Evolutionary conservation across 2,113 vertebrate species (phyloP), one percentile per base, ranked within the genome.

Genomic region (Ascaphus truei): DNA sequence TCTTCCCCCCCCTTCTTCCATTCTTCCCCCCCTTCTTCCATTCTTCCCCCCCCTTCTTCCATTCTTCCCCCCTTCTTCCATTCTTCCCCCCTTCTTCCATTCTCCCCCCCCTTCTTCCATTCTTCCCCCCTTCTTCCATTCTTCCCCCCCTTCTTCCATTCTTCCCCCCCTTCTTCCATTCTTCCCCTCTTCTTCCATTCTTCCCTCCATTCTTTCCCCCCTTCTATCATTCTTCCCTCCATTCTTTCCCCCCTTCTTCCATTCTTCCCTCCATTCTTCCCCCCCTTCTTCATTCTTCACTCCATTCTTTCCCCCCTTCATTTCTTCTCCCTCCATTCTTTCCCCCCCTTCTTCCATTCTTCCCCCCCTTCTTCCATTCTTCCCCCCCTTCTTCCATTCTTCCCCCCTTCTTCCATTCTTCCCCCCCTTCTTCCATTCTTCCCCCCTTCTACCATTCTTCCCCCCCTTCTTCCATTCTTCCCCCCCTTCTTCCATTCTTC

Each of bases 301-400:
- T n/a, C n/a, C n/a, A n/a, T n/a, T n/a, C n/a, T n/a, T n/a, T n/a
- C n/a, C n/a, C n/a, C n/a, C n/a, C n/a, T n/a, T n/a, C n/a, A n/a
- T n/a, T n/a, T n/a, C n/a, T n/a, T n/a, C n/a, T n/a, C n/a, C n/a
- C n/a, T n/a, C n/a, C n/a, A n/a, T n/a, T n/a, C n/a, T n/a, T n/a
- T n/a, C n/a, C n/a, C n/a, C n/a, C 59, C 0, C 0, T 15, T 45
- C 0, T 0, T 23, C 25, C 7, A 16, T 1, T 0, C n/a, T n/a
- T n/a, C n/a, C n/a, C n/a, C n/a, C n/a, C n/a, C n/a, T n/a, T n/a
- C n/a, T n/a, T n/a, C n/a, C n/a, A n/a, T n/a, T n/a, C n/a, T n/a
- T n/a, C n/a, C n/a, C n/a, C n/a, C n/a, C n/a, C n/a, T n/a, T n/a
- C n/a, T n/a, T n/a, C n/a, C n/a, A n/a, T n/a, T n/a, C n/a, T n/a